phyloP scores from a whole-genome alignment of 2,888 invertebrate genomes.

The Cheilosia grossa region DNA sequence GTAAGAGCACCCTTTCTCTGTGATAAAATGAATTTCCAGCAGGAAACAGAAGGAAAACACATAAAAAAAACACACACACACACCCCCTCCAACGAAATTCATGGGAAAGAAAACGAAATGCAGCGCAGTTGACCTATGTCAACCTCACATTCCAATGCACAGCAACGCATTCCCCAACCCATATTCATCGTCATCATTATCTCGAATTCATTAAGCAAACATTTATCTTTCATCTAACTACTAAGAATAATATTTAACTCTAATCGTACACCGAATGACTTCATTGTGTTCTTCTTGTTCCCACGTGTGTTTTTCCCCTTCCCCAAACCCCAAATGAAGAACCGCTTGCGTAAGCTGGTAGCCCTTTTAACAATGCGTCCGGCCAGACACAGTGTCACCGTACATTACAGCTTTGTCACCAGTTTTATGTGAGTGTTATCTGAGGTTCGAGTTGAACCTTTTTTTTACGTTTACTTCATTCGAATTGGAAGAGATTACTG shows the following conservation, averaged over 20 bases:
- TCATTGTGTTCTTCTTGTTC: conserved; percentile 43
- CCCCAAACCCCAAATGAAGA: not conserved
- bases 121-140: conserved; percentile 55
- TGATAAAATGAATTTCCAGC: conserved; percentile 39
- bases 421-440: conserved; percentile 28
- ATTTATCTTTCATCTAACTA: conserved; percentile 73
- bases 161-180: conserved; percentile 27
- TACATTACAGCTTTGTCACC: conserved; percentile 66
- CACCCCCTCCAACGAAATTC: not conserved
- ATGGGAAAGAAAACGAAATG: conserved; percentile 31
- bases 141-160: conserved; percentile 57
- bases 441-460: conserved; percentile 35
- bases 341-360: conserved; percentile 68
- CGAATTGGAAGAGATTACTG: conserved; percentile 16
- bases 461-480: conserved; percentile 11
- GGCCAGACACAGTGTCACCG: conserved; percentile 70
- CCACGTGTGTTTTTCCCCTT: conserved; percentile 15
- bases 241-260: conserved; percentile 71
- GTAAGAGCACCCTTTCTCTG: not conserved
- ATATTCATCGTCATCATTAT: conserved; percentile 22
- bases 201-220: conserved; percentile 70
- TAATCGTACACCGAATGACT: conserved; percentile 67
- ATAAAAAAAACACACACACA: not conserved
- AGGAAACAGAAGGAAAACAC: conserved; percentile 22
- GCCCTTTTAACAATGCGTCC: conserved; percentile 58